phyloP scores from a whole-genome alignment of 1,140 invertebrate species.

The Bombus sibiricus region DNA sequence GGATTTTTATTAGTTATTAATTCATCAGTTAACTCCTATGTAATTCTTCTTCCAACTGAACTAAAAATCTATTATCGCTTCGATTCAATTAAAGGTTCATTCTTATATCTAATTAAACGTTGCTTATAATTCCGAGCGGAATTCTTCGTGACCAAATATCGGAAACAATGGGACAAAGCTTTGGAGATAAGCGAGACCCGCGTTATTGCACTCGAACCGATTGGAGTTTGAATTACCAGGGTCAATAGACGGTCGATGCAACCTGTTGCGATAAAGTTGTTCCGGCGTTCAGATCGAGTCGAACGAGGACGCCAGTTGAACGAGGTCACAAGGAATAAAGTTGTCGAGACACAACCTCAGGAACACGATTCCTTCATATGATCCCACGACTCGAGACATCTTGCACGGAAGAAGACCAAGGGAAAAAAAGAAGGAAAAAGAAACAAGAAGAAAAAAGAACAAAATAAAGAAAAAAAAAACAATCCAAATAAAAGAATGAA shows the following conservation, averaged over 20 bases:
- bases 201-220: conserved; percentile 33
- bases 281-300: conserved; percentile 51
- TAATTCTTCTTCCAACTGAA: no score
- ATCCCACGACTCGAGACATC: background rate
- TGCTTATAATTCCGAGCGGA: background rate
- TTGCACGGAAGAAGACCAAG: background rate
- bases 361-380: conserved; percentile 22
- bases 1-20: no score
- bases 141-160: background rate
- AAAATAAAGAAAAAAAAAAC: no score
- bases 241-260: conserved; percentile 61
- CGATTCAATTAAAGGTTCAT: no score
- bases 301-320: background rate
- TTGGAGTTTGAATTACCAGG: conserved; percentile 46
- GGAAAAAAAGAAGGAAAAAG: background rate
- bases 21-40: no score
- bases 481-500: background rate
- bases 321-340: conserved; percentile 23
- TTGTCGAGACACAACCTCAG: background rate
- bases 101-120: no score
- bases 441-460: no score
- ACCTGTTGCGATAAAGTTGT: conserved; percentile 76
- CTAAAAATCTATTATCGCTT: no score
- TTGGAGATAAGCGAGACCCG: background rate
- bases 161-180: conserved; percentile 1